Evolutionary conservation across 2,113 vertebrate genomes (phyloP).

Genomic region (Bettongia penicillata): DNA sequence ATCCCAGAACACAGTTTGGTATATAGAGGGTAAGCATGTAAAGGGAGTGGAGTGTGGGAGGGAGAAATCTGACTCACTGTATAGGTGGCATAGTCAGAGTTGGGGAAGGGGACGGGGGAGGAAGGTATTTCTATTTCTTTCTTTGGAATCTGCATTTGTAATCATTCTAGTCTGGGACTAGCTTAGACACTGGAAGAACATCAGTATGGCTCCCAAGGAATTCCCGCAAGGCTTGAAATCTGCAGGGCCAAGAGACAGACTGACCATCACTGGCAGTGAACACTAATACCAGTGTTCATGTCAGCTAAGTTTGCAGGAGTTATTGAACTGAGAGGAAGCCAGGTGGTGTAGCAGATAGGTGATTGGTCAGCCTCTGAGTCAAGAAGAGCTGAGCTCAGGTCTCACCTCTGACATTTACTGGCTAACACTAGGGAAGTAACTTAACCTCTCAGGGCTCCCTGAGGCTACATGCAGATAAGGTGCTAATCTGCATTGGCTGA

Average conservation of each 20-base stretch:
- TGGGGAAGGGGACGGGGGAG: not conserved
- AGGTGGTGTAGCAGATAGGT: not conserved
- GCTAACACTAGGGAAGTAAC: not conserved
- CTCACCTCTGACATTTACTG: not conserved
- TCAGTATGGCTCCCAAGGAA: not conserved
- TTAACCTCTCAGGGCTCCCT: not conserved
- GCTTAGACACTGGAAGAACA: not conserved
- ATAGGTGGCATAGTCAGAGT: not conserved
- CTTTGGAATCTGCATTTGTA: not conserved
- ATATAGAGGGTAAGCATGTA: not conserved
- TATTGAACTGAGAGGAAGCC: not conserved
- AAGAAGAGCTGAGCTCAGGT: not conserved
- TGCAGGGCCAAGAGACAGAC: not conserved
- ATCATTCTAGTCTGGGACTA: not conserved
- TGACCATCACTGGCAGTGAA: not conserved
- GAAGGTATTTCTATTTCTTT: not conserved
- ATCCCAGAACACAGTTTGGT: not conserved
- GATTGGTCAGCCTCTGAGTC: not conserved
- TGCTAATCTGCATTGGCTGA: not conserved
- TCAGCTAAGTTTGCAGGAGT: not conserved
- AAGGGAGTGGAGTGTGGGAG: not conserved
- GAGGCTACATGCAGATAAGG: not conserved
- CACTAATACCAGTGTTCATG: not conserved
- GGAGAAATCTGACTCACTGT: not conserved
- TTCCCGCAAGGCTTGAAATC: not conserved